These are phyloP conservation scores for Epinephelus moara DNA, from an alignment of 2,113 vertebrate species.

Conservation along the genomic window DNA sequence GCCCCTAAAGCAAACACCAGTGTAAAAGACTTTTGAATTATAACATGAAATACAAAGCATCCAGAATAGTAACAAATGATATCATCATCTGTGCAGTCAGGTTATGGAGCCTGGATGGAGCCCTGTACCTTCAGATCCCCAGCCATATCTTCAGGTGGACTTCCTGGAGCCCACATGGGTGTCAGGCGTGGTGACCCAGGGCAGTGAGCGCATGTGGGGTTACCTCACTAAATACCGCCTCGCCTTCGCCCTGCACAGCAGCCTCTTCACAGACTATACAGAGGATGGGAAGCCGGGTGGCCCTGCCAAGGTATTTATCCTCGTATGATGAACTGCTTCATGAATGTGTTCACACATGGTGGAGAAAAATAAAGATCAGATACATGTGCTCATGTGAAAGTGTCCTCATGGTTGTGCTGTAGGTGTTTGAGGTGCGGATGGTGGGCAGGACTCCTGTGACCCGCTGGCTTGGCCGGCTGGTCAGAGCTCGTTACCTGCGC, in stretches of 20 bases:
- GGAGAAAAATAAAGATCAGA: neutral
- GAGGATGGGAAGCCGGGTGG: constrained; percentile 49
- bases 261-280: constrained; percentile 81
- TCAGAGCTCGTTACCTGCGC: constrained; percentile 85
- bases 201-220: constrained; percentile 82
- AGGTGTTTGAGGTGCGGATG: constrained; percentile 86
- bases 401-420: neutral
- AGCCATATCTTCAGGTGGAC: constrained; percentile 88
- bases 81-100: constrained; percentile 63
- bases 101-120: constrained; percentile 89
- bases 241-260: constrained; percentile 79
- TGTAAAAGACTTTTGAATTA: neutral
- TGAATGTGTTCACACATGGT: neutral
- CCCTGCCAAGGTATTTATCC: constrained; percentile 75
- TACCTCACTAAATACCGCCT: constrained; percentile 84
- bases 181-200: constrained; percentile 87
- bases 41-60: neutral
- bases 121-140: constrained; percentile 79
- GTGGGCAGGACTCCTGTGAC: constrained; percentile 81
- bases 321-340: neutral
- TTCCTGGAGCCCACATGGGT: constrained; percentile 87
- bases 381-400: neutral
- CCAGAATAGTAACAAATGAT: neutral
- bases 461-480: constrained; percentile 77
- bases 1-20: neutral